phyloP scores from a whole-genome alignment of 1,140 invertebrate genomes.

The Neodiprion lecontei region DNA sequence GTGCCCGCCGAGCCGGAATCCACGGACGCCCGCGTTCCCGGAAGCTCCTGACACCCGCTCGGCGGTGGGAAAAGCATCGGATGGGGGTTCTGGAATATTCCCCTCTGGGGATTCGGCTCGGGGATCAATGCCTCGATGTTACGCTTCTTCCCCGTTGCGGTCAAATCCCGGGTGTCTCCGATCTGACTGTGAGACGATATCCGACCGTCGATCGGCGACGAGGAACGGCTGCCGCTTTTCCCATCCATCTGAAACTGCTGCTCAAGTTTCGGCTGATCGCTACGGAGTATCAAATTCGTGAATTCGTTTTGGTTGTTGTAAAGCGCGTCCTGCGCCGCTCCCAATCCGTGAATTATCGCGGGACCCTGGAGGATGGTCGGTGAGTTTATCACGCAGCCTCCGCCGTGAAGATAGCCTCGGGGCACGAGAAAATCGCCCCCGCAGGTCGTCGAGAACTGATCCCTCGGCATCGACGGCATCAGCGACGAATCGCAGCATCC shows the following conservation, averaged over 20 bases:
- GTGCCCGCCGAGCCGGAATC: no score
- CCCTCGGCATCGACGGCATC: not conserved
- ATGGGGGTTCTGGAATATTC: constrained; percentile 12
- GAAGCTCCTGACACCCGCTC: constrained; percentile 52
- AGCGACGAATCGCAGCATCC: constrained; percentile 40
- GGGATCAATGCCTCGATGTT: not conserved
- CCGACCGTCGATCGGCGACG: not conserved
- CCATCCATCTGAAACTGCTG: no score
- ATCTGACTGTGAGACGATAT: constrained; percentile 35
- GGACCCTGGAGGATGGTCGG: constrained; percentile 41
- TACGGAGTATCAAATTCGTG: no score
- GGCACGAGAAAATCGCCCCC: constrained; percentile 34
- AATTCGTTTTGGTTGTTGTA: constrained; percentile 9
- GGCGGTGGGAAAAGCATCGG: constrained; percentile 29
- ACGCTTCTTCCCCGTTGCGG: constrained; percentile 43
- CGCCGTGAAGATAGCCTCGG: constrained; percentile 35
- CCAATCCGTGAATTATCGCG: constrained; percentile 35
- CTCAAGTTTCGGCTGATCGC: no score
- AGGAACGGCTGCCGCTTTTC: no score
- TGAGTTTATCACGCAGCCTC: constrained; percentile 43
- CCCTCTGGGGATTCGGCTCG: not conserved
- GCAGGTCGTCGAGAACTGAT: constrained; percentile 5
- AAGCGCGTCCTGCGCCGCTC: not conserved
- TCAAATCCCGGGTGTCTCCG: constrained; percentile 39
- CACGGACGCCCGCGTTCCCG: constrained; percentile 34